Percentiles rank a stretch among this genome's conserved stretches.
Evolutionary conservation across 64 coral and sea anemone species (phyloP).

Genomic region (Hydrozoanthus tunicans): DNA sequence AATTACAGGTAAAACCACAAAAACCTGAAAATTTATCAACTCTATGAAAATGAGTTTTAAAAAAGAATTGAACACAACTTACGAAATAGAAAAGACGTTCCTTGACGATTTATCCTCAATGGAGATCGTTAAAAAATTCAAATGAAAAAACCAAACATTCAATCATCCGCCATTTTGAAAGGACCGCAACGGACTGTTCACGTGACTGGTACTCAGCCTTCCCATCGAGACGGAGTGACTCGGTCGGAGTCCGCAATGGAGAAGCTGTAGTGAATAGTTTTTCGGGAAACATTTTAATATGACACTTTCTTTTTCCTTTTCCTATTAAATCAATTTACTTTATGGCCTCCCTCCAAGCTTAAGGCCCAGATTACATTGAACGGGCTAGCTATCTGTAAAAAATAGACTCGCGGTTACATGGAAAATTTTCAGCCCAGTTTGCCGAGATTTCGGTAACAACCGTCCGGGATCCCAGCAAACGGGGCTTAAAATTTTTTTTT

Average conservation of each 20-base stretch:
- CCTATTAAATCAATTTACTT: too few relatives aligned
- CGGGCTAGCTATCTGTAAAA: too few relatives aligned
- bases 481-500: too few relatives aligned
- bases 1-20: not conserved
- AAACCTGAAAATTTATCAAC: not conserved
- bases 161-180: slow-evolving; percentile 54
- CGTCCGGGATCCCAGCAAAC: too few relatives aligned
- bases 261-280: too few relatives aligned
- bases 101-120: not conserved
- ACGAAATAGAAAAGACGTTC: not conserved
- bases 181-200: slow-evolving; percentile 21
- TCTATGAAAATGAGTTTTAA: not conserved
- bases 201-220: slow-evolving; percentile 26
- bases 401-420: too few relatives aligned
- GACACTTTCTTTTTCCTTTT: too few relatives aligned
- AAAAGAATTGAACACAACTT: not conserved
- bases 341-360: too few relatives aligned
- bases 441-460: too few relatives aligned
- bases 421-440: too few relatives aligned
- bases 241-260: not conserved
- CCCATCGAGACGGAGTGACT: not conserved
- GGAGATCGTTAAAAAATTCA: not conserved
- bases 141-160: not conserved
- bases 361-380: too few relatives aligned
- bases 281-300: too few relatives aligned